Evolutionary conservation across 2,888 invertebrate species (phyloP).

Genomic region (Tupiocoris notatus): DNA sequence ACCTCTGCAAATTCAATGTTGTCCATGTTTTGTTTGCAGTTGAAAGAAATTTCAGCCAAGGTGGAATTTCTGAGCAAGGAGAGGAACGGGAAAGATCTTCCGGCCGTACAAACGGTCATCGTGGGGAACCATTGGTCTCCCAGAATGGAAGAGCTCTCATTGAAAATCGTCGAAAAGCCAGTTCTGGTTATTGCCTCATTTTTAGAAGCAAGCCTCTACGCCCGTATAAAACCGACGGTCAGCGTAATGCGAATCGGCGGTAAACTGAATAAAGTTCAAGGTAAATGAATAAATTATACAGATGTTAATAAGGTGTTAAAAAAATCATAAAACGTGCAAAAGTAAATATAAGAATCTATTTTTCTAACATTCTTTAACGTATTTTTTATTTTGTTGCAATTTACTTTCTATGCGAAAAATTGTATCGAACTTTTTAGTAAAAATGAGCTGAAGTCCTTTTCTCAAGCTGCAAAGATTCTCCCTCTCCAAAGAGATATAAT

Average conservation of each 20-base stretch:
- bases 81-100: not conserved
- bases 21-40: conserved; percentile 1
- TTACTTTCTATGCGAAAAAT: too few relatives aligned
- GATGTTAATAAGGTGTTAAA: too few relatives aligned
- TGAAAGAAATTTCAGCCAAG: conserved; percentile 12
- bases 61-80: conserved; percentile 1
- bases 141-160: conserved; percentile 60
- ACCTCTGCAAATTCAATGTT: too few relatives aligned
- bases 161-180: conserved; percentile 59
- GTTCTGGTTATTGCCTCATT: conserved; percentile 69
- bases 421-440: too few relatives aligned
- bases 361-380: too few relatives aligned
- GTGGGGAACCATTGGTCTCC: conserved; percentile 66
- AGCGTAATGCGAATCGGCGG: not conserved
- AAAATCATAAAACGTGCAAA: too few relatives aligned
- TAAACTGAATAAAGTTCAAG: not conserved
- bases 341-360: too few relatives aligned
- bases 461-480: too few relatives aligned
- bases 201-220: conserved; percentile 73
- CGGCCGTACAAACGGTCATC: conserved; percentile 60
- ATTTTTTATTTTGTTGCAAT: too few relatives aligned
- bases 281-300: too few relatives aligned
- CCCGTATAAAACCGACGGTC: conserved; percentile 57
- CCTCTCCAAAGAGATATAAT: too few relatives aligned
- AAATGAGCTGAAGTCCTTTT: too few relatives aligned